phyloP scores from a whole-genome alignment of 2,888 invertebrate species.

The Slavum lentiscoides region DNA sequence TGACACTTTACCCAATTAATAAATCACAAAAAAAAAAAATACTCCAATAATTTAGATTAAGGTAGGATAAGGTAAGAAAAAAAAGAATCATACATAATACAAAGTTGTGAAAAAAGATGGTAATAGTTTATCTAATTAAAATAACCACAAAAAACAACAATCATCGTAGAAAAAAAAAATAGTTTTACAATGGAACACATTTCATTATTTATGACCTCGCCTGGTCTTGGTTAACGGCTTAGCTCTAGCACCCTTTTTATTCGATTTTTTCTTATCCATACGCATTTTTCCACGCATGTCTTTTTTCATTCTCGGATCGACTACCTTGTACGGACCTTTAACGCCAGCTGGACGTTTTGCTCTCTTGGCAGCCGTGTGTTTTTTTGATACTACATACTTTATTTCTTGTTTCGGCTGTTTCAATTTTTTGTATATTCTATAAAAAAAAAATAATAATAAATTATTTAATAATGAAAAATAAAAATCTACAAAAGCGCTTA shows the following conservation, averaged over 20 bases:
- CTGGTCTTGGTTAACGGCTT: conserved; percentile 34
- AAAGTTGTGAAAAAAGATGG: neutral
- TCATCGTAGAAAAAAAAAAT: neutral
- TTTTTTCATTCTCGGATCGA: conserved; percentile 95
- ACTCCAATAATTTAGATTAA: neutral
- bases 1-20: too few relatives aligned
- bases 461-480: neutral
- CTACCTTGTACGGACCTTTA: conserved; percentile 91
- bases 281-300: conserved; percentile 73
- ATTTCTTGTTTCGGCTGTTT: conserved; percentile 81
- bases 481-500: conserved; percentile 61
- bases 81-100: neutral
- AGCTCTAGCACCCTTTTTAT: conserved; percentile 57
- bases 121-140: conserved; percentile 9
- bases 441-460: conserved; percentile 52
- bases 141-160: conserved; percentile 21
- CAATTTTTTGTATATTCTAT: conserved; percentile 88
- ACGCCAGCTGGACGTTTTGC: conserved; percentile 81
- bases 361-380: conserved; percentile 75
- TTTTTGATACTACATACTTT: conserved; percentile 92
- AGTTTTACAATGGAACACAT: conserved; percentile 15
- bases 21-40: neutral
- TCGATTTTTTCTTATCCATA: conserved; percentile 66
- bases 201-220: conserved; percentile 38
- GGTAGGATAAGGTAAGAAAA: neutral